phyloP scores from a whole-genome alignment of 2,113 vertebrate species.

The Genyomyrus donnyi region DNA sequence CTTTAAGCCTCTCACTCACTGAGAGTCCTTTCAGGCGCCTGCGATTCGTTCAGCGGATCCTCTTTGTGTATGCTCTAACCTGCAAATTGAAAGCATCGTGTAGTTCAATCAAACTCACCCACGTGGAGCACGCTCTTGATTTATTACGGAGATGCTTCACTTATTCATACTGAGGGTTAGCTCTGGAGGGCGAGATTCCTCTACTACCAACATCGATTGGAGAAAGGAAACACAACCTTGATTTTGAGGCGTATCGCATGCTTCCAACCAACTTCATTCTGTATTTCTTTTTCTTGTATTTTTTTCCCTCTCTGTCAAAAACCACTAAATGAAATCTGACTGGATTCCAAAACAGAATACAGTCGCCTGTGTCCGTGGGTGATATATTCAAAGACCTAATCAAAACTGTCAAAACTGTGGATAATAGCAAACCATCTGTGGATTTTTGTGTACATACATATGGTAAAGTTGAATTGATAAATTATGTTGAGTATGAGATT shows the following conservation, averaged over 20 bases:
- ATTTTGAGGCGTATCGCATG: neutral
- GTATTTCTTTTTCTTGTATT: neutral
- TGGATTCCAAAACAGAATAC: neutral
- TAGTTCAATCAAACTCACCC: slow-evolving; percentile 15
- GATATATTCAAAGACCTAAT: neutral
- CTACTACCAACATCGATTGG: neutral
- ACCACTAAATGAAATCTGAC: neutral
- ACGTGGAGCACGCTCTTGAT: neutral
- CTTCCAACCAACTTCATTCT: neutral
- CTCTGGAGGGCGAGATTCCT: neutral
- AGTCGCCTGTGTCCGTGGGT: neutral
- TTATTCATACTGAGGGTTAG: neutral
- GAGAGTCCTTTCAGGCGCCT: neutral
- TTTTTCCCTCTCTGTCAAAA: neutral
- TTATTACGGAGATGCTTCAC: neutral
- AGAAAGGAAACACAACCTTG: neutral
- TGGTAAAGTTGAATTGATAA: neutral
- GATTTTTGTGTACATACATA: neutral
- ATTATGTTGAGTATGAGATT: neutral
- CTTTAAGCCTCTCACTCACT: neutral
- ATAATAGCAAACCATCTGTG: neutral
- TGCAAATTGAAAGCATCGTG: neutral
- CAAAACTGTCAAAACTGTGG: neutral
- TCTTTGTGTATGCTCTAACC: neutral
- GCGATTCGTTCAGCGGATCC: neutral